A percentile compares a stretch with the other conserved stretches of the same genome.
phyloP scores from a whole-genome alignment of 2,113 vertebrate genomes.

The Pachycephala philippinensis region DNA sequence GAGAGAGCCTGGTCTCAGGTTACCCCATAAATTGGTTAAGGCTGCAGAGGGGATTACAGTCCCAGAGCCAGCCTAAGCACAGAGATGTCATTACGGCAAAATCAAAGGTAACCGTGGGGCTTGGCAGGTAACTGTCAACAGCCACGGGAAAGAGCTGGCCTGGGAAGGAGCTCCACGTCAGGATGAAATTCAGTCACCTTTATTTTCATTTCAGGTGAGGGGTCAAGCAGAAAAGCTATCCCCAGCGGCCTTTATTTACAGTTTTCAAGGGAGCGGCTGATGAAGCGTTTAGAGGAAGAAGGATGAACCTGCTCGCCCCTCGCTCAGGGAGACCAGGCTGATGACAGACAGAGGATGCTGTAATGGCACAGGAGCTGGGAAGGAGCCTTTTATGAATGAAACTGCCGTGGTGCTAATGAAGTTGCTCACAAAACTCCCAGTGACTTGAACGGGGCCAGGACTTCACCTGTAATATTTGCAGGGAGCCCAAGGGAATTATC shows the following conservation, averaged over 20 bases:
- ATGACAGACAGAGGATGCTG: conserved; percentile 68
- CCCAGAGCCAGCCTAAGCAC: conserved; percentile 64
- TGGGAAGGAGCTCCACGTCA: conserved; percentile 45
- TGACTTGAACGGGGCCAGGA: background rate
- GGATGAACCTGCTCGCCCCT: conserved; percentile 56
- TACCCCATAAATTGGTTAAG: conserved; percentile 68
- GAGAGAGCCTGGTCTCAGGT: conserved; percentile 64
- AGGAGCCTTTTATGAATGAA: conserved; percentile 24
- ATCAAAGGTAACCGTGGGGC: conserved; percentile 77
- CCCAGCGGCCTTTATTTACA: conserved; percentile 75
- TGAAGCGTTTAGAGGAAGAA: conserved; percentile 68
- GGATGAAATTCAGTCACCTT: conserved; percentile 71
- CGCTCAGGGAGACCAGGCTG: background rate
- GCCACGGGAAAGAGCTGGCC: conserved; percentile 60
- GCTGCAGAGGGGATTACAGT: conserved; percentile 66
- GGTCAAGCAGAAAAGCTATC: conserved; percentile 75
- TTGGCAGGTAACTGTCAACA: conserved; percentile 80
- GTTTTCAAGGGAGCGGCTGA: conserved; percentile 62
- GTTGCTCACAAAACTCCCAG: background rate
- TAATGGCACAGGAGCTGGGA: background rate
- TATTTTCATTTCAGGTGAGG: conserved; percentile 80
- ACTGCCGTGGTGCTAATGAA: background rate
- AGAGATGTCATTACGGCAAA: conserved; percentile 68
- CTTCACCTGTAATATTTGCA: background rate
- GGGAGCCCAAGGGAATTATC: background rate